Base-by-base conservation (phyloP, 2,888 invertebrate genomes). In the Megalurothrips usitatus region DNA sequence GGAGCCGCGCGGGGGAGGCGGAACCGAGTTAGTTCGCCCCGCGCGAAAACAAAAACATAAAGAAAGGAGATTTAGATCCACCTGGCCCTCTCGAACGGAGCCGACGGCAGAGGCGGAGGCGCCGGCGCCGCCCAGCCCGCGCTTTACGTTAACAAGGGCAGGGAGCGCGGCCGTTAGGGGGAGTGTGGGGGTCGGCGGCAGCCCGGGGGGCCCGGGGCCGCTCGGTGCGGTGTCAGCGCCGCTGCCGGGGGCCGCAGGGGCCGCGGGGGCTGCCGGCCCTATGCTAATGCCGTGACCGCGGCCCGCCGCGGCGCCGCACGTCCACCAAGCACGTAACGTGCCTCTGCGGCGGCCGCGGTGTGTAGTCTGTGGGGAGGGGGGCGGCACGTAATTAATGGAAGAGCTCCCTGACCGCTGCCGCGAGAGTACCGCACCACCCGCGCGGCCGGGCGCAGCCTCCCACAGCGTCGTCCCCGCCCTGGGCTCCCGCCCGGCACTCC, bases 231-330 rank as follows among this genome's bases (percentile, higher is more conserved):
- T 43, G 34, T 43, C 3, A 6, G 34, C 34, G 34, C 34, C 3
- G 34, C 34, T 2, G 34, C 34, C 34, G 34, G 34, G 34, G 34
- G 34, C 34, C 6, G 34, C 34, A 43, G 6, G 34, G 34, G 19
- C 6, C 58, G 58, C 34, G 34, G 34, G 3, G 17, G 8, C 8
- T 43, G 34, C 34, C 34, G 68, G 26, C 26, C 68, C 68, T 75
- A 75, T 75, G 68, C 68, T 75, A 75, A 75, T 75, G 68, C 68
- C 26, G 26, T 75, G 68, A 75, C 23, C 68, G 68, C 68, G 17
- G 17, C 63, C 23, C 58, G 19, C 58, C 58, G 19, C n/a, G 19
- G 63, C 63, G n/a, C 63, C 63, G 63, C 63, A 17, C 19, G 1
- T 9, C 19, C 63, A n/a, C 58, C 58, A 19, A 4, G 14, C 11